These are phyloP conservation scores for Maniola jurtina DNA, from an alignment of 1,140 invertebrate species.

Conservation along the genomic window DNA sequence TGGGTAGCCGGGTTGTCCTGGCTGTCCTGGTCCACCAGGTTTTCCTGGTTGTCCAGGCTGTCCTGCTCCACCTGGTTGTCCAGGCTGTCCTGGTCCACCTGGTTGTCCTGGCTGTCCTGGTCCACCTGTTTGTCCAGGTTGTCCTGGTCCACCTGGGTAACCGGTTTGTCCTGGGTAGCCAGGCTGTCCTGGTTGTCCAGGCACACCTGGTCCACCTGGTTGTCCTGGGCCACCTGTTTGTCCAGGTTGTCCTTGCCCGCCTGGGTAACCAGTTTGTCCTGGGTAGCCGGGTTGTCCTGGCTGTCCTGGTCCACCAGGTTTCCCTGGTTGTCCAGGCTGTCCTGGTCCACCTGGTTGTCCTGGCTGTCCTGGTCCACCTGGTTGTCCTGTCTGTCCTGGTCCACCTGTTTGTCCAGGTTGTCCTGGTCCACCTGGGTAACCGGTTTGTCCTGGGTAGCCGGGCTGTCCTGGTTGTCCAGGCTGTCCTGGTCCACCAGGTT, in stretches of 20 bases:
- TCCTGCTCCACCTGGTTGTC: conserved; percentile 26
- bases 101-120: conserved; percentile 37
- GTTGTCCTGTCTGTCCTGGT: not conserved
- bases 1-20: conserved; percentile 27
- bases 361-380: not conserved
- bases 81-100: conserved; percentile 29
- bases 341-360: not conserved
- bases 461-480: conserved; percentile 18
- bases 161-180: no score
- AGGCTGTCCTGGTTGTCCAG: conserved; percentile 29
- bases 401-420: conserved; percentile 24
- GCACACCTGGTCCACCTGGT: not conserved
- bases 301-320: not conserved
- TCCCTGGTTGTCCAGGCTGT: not conserved
- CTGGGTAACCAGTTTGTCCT: not conserved
- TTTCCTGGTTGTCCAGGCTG: conserved; percentile 19
- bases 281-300: not conserved
- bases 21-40: conserved; percentile 24
- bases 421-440: not conserved
- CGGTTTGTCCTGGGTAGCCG: no score
- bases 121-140: no score
- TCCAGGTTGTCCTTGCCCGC: not conserved
- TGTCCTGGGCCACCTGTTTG: not conserved
- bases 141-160: conserved; percentile 31
- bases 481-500: not conserved